Evolutionary conservation across 2,888 invertebrate genomes (phyloP), one percentile per base, ranked within the genome.

Genomic region (Drosophila percnosoma): DNA sequence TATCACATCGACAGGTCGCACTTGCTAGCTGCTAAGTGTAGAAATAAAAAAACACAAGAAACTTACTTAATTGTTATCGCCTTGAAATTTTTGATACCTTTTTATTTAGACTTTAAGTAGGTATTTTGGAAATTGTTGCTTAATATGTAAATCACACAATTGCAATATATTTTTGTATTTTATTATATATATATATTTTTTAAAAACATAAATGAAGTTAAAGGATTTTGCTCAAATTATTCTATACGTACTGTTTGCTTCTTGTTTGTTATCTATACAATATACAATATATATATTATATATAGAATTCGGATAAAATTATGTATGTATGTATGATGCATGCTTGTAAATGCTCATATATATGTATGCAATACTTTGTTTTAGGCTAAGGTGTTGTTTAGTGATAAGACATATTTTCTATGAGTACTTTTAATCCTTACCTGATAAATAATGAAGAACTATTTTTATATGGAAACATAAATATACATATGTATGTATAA

Each of bases 71-170:
- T 82, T 88, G 80, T 83, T 87, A 82, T 84, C 71, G 81, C 83
- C 81, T 83, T 87, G 71, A 82, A 74, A 60, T 82, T 84, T 82
- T 84, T 82, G 76, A 88, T 80, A 88, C 69, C 53, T 78, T 81
- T 81, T 87, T 78, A 73, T 68, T 61, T 88, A 86, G 88, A 53
- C 24, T 24, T 40, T 86, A 86, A 83, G 89, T 87, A 87, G 88
- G 89, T 88, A 76, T 84, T 78, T 78, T 82, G 87, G 89, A 87
- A 87, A 82, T 87, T 89, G 87, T 87, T 87, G 87, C 89, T 81
- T 87, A 87, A 81, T 87, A 84, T 83, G 74, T 81, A 87, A 89
- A 82, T 53, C 33, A 89, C 64, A 53, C 73, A 87, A 70, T 80
- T 78, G 75, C 78, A 89, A 79, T 80, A 59, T 68, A 76, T 68